A percentile compares a stretch with the other conserved stretches of the same genome.
Conservation (phyloP, 2,113 vertebrate species). For the Rhadina sibilatrix region DNA sequence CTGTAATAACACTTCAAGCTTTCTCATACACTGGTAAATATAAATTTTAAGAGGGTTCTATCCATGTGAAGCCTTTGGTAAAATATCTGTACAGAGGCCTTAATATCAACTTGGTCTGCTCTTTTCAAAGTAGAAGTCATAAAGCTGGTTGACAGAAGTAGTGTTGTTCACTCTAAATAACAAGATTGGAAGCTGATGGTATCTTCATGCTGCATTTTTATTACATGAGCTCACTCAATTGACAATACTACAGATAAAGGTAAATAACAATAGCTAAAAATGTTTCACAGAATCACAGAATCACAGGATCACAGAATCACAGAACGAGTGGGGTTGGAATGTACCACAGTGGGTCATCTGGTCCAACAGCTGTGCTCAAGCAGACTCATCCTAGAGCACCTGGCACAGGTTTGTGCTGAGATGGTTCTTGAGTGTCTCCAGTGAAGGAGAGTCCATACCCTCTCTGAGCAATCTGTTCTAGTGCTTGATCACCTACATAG, state of each 20-base stretch:
- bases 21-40: background rate
- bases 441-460: background rate
- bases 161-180: background rate
- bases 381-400: background rate
- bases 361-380: background rate
- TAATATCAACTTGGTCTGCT: background rate
- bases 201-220: background rate
- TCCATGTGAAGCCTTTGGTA: background rate
- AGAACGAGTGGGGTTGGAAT: background rate
- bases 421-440: background rate
- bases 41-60: background rate
- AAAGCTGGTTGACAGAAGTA: background rate
- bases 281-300: background rate
- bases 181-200: background rate
- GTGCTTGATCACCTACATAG: background rate
- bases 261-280: background rate
- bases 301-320: background rate
- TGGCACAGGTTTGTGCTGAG: background rate
- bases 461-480: background rate
- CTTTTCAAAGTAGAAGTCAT: background rate
- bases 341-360: background rate
- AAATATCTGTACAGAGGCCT: background rate
- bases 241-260: background rate
- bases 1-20: background rate
- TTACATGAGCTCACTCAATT: background rate